A percentile compares a stretch with the other conserved stretches of the same genome.
phyloP scores from a whole-genome alignment of 2,113 vertebrate genomes.

The Mesembrinibis cayennensis region DNA sequence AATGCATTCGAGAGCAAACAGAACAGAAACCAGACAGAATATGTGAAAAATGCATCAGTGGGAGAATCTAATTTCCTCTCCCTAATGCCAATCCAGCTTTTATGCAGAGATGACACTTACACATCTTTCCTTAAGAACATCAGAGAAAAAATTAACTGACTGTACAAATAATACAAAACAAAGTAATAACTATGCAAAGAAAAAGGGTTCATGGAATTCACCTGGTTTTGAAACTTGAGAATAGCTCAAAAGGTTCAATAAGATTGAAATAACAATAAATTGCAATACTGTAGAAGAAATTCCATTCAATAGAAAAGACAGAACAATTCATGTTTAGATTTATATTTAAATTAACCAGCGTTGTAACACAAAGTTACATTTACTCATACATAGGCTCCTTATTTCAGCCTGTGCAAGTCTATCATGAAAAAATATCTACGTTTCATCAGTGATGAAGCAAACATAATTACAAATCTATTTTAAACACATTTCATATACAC shows the following conservation, averaged over 20 bases:
- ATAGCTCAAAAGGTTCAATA: neutral
- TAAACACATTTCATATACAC: neutral
- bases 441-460: neutral
- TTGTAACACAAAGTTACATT: neutral
- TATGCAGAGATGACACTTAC: neutral
- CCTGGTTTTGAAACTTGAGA: neutral
- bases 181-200: neutral
- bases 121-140: neutral
- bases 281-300: neutral
- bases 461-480: neutral
- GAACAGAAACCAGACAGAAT: neutral
- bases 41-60: neutral
- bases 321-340: conserved; percentile 8
- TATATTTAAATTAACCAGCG: conserved; percentile 14
- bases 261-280: neutral
- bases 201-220: neutral
- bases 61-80: neutral
- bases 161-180: neutral
- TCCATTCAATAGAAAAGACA: neutral
- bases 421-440: neutral
- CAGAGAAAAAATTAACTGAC: neutral
- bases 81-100: neutral
- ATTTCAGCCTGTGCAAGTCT: neutral
- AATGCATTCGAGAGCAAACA: neutral
- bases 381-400: neutral